phyloP scores from a whole-genome alignment of 2,113 vertebrate genomes.

The Onychostruthus taczanowskii region DNA sequence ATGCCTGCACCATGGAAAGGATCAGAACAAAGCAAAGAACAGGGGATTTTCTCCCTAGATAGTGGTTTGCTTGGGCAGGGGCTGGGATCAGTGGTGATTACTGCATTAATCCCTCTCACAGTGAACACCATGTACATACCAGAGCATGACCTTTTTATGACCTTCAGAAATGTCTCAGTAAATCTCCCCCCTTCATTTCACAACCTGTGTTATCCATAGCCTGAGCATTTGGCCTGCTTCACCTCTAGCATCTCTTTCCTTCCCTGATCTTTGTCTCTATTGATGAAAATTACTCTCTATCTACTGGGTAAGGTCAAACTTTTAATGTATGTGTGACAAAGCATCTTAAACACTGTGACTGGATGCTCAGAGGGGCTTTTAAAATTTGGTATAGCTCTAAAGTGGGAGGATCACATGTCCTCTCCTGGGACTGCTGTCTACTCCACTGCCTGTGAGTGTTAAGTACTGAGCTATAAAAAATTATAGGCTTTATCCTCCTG shows the following conservation, averaged over 20 bases:
- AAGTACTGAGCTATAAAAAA: slow-evolving; percentile 29
- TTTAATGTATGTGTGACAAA: neutral
- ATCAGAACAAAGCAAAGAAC: neutral
- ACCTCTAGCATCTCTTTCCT: neutral
- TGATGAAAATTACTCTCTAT: neutral
- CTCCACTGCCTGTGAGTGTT: neutral
- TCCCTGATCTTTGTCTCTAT: neutral
- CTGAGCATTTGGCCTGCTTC: neutral
- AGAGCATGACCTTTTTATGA: neutral
- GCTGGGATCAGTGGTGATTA: neutral
- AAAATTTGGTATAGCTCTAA: neutral
- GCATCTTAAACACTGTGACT: neutral
- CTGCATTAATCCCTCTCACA: neutral
- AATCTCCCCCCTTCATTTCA: neutral
- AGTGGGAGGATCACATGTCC: neutral
- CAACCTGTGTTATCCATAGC: neutral
- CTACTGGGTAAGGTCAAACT: neutral
- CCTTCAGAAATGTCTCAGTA: neutral
- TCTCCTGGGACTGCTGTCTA: neutral
- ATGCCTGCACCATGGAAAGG: neutral
- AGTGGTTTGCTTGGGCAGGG: neutral
- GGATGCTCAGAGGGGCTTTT: neutral
- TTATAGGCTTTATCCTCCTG: neutral
- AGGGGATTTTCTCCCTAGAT: neutral
- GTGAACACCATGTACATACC: neutral